Evolutionary conservation across 2,888 invertebrate genomes (phyloP).

Genomic region (Pteria penguin): DNA sequence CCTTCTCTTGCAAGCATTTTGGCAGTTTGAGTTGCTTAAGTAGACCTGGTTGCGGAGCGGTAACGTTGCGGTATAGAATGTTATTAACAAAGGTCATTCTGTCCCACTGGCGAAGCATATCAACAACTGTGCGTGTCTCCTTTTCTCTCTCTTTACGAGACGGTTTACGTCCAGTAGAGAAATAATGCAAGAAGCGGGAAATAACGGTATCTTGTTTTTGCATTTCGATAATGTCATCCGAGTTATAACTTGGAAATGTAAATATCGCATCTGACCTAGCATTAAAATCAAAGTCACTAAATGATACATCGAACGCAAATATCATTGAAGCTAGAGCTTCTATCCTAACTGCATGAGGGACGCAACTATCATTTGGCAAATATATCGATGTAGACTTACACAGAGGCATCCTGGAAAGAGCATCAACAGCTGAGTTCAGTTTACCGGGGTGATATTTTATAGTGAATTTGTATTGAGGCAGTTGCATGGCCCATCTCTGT

Average conservation of each 20-base stretch:
- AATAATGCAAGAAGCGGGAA: neutral
- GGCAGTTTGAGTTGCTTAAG: slow-evolving; percentile 29
- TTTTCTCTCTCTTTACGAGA: neutral
- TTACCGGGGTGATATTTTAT: neutral
- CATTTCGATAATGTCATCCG: neutral
- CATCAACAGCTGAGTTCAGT: slow-evolving; percentile 10
- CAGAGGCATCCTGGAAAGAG: too few relatives aligned
- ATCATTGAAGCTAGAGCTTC: too few relatives aligned
- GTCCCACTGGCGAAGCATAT: slow-evolving; percentile 5
- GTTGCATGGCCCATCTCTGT: neutral
- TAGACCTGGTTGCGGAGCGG: slow-evolving; percentile 18
- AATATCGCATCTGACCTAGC: neutral
- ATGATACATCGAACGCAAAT: too few relatives aligned
- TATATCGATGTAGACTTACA: neutral
- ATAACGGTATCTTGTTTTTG: neutral
- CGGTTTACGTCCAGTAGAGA: neutral
- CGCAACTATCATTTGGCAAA: neutral
- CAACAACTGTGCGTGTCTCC: neutral
- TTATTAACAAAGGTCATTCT: slow-evolving; percentile 19
- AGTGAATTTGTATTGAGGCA: neutral
- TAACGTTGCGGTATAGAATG: slow-evolving; percentile 27
- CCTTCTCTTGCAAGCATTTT: slow-evolving; percentile 3
- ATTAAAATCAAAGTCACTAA: neutral
- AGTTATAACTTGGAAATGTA: neutral
- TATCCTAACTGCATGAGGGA: too few relatives aligned